Percentiles rank a stretch among this genome's conserved stretches.
Evolutionary conservation across 2,797 vertebrate genomes (phyloP).

Genomic region (Megaceryle alcyon): DNA sequence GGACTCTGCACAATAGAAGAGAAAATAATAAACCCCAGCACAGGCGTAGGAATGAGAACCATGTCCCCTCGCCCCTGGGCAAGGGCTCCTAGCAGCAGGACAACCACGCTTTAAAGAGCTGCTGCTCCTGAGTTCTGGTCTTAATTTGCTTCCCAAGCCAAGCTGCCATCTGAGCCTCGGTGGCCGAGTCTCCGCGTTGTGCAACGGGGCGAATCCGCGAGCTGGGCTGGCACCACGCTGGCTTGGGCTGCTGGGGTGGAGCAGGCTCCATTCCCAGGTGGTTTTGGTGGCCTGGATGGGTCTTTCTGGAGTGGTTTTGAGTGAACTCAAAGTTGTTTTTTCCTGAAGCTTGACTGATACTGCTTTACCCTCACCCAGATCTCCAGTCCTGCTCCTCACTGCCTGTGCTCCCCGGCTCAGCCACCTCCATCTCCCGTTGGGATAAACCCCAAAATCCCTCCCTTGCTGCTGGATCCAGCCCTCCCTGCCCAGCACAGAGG

Average conservation of each 20-base stretch:
- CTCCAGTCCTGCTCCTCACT: accelerated
- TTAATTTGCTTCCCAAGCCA: constrained; percentile 13
- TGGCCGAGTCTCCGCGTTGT: accelerated
- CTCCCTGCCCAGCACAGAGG: neutral
- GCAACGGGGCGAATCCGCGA: accelerated
- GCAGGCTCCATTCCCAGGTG: neutral
- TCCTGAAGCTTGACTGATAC: accelerated
- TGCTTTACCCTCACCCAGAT: accelerated
- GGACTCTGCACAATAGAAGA: constrained; percentile 51
- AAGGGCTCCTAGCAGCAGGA: constrained; percentile 10
- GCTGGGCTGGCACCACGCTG: neutral
- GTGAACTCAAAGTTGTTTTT: neutral
- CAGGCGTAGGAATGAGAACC: constrained; percentile 54
- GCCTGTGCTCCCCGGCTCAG: neutral
- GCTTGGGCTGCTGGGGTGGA: neutral
- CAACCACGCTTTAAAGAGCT: neutral
- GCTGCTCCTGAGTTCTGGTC: constrained; percentile 32
- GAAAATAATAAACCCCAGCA: constrained; percentile 45
- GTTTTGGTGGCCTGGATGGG: neutral
- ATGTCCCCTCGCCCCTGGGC: neutral
- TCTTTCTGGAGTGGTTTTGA: neutral
- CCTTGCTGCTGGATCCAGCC: neutral
- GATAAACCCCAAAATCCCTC: neutral
- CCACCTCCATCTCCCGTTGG: neutral
- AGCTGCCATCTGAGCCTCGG: neutral